A percentile compares a stretch with the other conserved stretches of the same genome.
Conservation (phyloP, 1,140 invertebrate genomes). For the Cyclina sinensis region DNA sequence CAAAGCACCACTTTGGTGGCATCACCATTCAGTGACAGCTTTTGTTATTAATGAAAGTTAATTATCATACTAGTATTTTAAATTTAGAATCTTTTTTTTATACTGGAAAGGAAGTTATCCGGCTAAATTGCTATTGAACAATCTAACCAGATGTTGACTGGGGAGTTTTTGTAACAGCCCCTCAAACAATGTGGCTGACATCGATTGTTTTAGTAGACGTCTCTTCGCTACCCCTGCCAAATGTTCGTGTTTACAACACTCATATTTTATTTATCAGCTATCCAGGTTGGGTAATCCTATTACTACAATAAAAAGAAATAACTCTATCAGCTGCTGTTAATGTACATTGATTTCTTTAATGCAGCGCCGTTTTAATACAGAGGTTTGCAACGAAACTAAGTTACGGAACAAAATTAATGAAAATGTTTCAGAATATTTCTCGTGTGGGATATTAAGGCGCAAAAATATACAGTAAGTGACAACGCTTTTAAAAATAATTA, state of each 20-base stretch:
- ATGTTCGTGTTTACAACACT: constrained; percentile 1
- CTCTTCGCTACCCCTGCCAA: background rate
- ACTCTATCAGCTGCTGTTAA: background rate
- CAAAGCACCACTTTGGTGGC: too few relatives aligned
- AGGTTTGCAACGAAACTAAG: too few relatives aligned
- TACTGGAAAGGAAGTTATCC: too few relatives aligned
- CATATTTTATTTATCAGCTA: constrained; percentile 4
- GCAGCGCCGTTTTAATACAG: background rate
- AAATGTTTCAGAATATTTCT: too few relatives aligned
- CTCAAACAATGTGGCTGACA: background rate
- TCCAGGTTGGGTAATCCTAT: background rate
- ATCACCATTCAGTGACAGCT: too few relatives aligned
- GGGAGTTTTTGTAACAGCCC: background rate
- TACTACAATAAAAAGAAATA: background rate
- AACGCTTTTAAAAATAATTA: too few relatives aligned
- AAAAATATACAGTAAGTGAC: background rate
- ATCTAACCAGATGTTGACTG: too few relatives aligned
- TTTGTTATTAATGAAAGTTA: too few relatives aligned
- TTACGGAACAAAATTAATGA: too few relatives aligned
- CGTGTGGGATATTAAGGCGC: background rate
- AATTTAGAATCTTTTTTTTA: too few relatives aligned
- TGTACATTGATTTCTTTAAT: background rate
- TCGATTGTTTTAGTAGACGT: background rate
- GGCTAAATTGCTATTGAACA: too few relatives aligned
- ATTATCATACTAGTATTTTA: too few relatives aligned